Conservation (phyloP, 2,888 invertebrate genomes). For the Noctua janthina region DNA sequence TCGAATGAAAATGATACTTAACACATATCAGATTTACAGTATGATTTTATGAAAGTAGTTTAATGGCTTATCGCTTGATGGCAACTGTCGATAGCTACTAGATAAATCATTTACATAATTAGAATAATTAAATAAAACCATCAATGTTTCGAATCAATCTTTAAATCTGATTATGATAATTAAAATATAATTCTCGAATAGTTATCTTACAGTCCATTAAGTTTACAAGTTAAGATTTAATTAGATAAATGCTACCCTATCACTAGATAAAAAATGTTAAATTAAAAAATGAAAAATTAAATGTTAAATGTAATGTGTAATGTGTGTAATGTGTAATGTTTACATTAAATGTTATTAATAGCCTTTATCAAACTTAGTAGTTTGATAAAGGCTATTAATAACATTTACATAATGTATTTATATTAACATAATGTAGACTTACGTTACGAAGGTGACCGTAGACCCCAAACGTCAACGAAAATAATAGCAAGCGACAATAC, state of each 20-base stretch:
- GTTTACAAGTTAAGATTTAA: constrained; percentile 30
- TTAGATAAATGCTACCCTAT: constrained; percentile 3
- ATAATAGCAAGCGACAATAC: background rate
- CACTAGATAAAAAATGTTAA: too few species aligned
- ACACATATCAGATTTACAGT: constrained; percentile 22
- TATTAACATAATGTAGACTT: background rate
- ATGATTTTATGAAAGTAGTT: constrained; percentile 24
- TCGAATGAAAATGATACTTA: constrained; percentile 6
- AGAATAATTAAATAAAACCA: constrained; percentile 35
- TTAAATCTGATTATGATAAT: constrained; percentile 35
- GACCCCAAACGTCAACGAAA: background rate
- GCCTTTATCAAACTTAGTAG: too few species aligned
- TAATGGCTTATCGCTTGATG: constrained; percentile 19
- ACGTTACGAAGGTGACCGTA: background rate
- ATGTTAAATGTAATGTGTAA: too few species aligned
- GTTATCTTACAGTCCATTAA: constrained; percentile 38
- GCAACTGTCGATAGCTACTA: constrained; percentile 29
- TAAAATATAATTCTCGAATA: constrained; percentile 29
- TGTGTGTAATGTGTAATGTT: too few species aligned
- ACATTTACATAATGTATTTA: too few species aligned
- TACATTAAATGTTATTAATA: too few species aligned
- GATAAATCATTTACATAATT: constrained; percentile 54
- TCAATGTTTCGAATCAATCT: constrained; percentile 39
- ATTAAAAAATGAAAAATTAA: too few species aligned
- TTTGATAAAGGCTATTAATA: constrained; percentile 9